phyloP scores from a whole-genome alignment of 2,888 invertebrate species.

The Lasioglossum villosulum region DNA sequence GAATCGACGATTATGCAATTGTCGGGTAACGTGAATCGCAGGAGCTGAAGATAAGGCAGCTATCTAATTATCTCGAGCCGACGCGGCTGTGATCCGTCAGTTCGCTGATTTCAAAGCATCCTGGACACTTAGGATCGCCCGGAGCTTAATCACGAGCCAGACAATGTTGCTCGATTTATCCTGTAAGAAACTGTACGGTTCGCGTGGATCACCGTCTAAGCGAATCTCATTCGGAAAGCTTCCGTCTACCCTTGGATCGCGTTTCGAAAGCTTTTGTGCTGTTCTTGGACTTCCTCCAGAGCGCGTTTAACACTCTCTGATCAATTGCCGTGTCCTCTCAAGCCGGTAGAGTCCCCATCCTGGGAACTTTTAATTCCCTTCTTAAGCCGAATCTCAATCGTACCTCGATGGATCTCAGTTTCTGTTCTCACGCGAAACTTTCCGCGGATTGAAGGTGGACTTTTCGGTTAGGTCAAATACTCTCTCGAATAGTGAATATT shows the following conservation, averaged over 20 bases:
- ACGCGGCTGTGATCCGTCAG: background rate
- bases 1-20: background rate
- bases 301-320: conserved; percentile 10
- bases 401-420: background rate
- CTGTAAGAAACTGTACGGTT: background rate
- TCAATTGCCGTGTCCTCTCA: background rate
- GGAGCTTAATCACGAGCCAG: background rate
- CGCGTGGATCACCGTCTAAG: no score
- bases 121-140: background rate
- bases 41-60: background rate
- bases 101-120: background rate
- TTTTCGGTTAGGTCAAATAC: background rate
- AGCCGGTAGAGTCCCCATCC: background rate
- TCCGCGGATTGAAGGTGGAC: background rate
- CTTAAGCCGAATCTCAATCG: conserved; percentile 2
- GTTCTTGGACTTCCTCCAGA: background rate
- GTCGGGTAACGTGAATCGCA: background rate
- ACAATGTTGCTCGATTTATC: background rate
- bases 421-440: background rate
- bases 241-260: conserved; percentile 8
- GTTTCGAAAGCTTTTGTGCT: conserved; percentile 14
- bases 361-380: background rate
- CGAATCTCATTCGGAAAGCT: background rate
- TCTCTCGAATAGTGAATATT: no score
- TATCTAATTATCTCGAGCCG: background rate